These are phyloP conservation scores for Drosophila hamatofila DNA, from an alignment of 2,888 invertebrate species.

Conservation along the genomic window DNA sequence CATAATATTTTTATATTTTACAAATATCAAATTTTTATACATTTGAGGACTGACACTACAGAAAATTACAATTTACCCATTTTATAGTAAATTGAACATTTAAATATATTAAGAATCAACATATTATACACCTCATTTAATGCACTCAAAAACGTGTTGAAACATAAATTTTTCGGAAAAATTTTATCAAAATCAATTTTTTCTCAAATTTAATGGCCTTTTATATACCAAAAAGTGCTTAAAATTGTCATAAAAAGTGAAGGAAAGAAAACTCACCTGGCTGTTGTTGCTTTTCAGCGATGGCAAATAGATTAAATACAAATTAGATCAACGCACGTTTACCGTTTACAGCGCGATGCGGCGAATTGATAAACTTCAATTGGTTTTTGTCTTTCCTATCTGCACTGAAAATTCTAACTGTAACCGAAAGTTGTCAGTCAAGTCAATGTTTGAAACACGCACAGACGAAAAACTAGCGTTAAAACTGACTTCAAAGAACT, in stretches of 20 bases:
- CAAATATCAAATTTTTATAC: too few relatives aligned
- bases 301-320: constrained; percentile 39
- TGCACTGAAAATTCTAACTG: constrained; percentile 24
- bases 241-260: neutral
- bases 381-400: constrained; percentile 21
- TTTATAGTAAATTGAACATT: neutral
- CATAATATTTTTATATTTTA: too few relatives aligned
- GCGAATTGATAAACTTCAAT: constrained; percentile 18
- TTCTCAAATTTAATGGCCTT: neutral
- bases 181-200: neutral
- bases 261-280: constrained; percentile 35
- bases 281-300: constrained; percentile 3
- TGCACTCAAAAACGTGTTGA: neutral
- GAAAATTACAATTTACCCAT: too few relatives aligned
- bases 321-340: constrained; percentile 45
- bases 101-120: neutral
- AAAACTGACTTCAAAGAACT: constrained; percentile 41
- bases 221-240: neutral
- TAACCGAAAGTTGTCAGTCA: constrained; percentile 21
- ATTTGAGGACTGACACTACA: too few relatives aligned
- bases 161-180: neutral
- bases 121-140: neutral
- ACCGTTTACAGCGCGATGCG: constrained; percentile 35
- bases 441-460: neutral
- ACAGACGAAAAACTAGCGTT: constrained; percentile 17